Conservation (phyloP, 2,113 vertebrate genomes). For the Cepphus grylle region DNA sequence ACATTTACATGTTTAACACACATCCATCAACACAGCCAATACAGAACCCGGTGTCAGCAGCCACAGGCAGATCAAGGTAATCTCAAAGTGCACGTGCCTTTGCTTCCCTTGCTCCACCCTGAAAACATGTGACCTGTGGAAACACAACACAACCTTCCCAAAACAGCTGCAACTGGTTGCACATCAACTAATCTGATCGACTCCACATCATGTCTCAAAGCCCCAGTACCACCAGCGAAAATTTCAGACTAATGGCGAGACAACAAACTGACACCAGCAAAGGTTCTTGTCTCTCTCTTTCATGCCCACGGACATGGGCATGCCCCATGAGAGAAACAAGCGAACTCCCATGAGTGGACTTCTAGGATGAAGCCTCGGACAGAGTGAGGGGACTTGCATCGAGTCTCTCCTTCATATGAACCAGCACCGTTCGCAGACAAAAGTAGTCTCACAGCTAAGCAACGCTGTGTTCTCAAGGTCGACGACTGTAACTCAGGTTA, state of each 20-base stretch:
- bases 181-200: neutral
- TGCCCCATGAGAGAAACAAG: neutral
- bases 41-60: neutral
- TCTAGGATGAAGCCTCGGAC: neutral
- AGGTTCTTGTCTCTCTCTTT: neutral
- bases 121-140: neutral
- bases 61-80: neutral
- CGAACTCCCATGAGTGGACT: neutral
- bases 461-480: neutral
- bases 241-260: neutral
- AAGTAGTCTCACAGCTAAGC: neutral
- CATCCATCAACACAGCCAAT: neutral
- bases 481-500: fast-evolving
- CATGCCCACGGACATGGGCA: fast-evolving
- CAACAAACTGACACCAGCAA: neutral
- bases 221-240: neutral
- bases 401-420: neutral
- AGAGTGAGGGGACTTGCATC: neutral
- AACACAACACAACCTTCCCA: neutral
- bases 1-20: neutral
- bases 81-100: neutral
- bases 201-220: fast-evolving
- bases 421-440: neutral
- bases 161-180: neutral
- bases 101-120: neutral